Conservation (phyloP, 2,888 invertebrate species). For the Pocota personata region DNA sequence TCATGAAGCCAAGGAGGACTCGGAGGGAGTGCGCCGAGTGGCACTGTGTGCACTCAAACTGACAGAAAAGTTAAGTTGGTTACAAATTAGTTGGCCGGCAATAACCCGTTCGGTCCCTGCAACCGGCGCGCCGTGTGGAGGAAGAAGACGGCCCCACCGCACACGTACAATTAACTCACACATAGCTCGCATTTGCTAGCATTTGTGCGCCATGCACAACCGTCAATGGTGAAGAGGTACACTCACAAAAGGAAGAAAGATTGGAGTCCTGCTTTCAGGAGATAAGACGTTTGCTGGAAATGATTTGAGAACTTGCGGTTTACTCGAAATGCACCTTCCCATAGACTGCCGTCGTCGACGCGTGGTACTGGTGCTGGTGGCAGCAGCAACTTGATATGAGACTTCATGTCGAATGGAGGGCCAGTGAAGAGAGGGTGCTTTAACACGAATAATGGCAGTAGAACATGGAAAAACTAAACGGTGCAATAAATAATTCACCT, state of each 20-base stretch:
- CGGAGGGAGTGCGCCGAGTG: constrained; percentile 50
- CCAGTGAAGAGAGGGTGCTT: constrained; percentile 11
- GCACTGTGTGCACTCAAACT: constrained; percentile 73
- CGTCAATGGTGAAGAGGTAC: constrained; percentile 40
- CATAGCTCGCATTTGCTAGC: constrained; percentile 41
- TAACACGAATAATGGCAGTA: constrained; percentile 70
- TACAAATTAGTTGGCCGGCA: constrained; percentile 73
- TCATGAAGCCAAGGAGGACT: constrained; percentile 65
- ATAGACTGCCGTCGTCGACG: neutral
- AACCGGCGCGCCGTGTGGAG: too few relatives aligned
- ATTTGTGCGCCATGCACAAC: constrained; percentile 24
- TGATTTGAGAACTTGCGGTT: constrained; percentile 71
- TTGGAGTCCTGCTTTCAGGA: constrained; percentile 68
- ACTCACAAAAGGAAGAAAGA: constrained; percentile 42
- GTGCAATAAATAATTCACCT: constrained; percentile 72
- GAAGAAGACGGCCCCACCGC: constrained; percentile 5
- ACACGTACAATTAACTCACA: constrained; percentile 67
- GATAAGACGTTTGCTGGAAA: constrained; percentile 72
- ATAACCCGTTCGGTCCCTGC: constrained; percentile 47
- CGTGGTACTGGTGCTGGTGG: neutral
- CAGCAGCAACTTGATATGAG: constrained; percentile 50
- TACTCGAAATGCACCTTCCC: constrained; percentile 63
- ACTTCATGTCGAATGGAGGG: constrained; percentile 54
- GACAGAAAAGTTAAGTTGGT: constrained; percentile 74
- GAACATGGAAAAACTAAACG: constrained; percentile 73